Evolutionary conservation across 1,140 invertebrate genomes (phyloP).

Genomic region (Saccostrea glomerata): DNA sequence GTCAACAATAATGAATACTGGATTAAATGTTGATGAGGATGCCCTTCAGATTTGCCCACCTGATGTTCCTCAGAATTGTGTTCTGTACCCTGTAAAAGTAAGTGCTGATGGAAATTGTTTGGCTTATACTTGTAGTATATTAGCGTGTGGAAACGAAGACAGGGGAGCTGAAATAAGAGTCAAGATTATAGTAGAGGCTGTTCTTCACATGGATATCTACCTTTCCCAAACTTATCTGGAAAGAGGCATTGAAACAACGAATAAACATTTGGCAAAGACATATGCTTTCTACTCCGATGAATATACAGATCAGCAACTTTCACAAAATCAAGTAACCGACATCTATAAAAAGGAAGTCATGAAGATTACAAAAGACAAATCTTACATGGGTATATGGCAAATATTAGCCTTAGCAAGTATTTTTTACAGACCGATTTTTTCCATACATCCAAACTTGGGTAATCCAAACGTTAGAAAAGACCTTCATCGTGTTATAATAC

Average conservation of each 20-base stretch:
- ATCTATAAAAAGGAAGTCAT: constrained; percentile 52
- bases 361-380: constrained; percentile 48
- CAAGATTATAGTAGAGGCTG: constrained; percentile 43
- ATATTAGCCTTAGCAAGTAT: constrained; percentile 40
- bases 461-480: constrained; percentile 47
- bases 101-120: constrained; percentile 54
- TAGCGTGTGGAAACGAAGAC: constrained; percentile 42
- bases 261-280: constrained; percentile 12
- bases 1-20: neutral
- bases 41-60: constrained; percentile 45
- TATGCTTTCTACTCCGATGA: constrained; percentile 52
- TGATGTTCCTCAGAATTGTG: constrained; percentile 33
- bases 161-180: constrained; percentile 45
- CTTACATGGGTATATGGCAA: constrained; percentile 57
- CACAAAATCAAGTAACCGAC: neutral
- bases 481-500: constrained; percentile 45
- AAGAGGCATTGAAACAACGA: neutral
- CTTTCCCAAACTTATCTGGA: constrained; percentile 29
- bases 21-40: constrained; percentile 20
- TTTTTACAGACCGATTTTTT: constrained; percentile 43
- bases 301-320: constrained; percentile 33
- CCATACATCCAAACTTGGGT: constrained; percentile 47
- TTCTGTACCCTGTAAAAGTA: constrained; percentile 45
- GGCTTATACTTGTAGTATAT: constrained; percentile 45
- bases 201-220: constrained; percentile 38